These are phyloP conservation scores for Centrocercus urophasianus DNA, from an alignment of 2,113 vertebrate genomes.

Conservation along the genomic window DNA sequence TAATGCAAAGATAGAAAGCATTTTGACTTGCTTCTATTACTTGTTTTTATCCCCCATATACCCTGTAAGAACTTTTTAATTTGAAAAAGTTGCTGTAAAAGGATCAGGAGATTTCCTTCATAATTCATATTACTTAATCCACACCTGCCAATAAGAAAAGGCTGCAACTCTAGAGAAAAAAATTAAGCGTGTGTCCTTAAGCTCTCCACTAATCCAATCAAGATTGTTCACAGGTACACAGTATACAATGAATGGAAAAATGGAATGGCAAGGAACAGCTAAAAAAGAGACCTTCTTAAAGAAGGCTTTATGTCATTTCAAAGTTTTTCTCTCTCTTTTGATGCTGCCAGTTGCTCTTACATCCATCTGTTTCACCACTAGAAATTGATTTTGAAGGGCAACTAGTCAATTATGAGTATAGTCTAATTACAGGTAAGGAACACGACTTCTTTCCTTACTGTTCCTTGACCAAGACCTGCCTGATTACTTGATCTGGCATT, in stretches of 20 bases:
- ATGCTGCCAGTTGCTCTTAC: not conserved
- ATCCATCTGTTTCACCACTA: not conserved
- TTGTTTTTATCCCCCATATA: not conserved
- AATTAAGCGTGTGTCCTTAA: not conserved
- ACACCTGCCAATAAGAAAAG: not conserved
- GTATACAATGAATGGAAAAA: not conserved
- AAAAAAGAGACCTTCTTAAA: not conserved
- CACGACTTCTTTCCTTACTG: not conserved
- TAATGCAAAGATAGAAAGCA: not conserved
- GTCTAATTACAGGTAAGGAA: not conserved
- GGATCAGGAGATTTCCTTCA: not conserved
- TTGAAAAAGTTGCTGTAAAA: not conserved
- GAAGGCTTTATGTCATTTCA: not conserved
- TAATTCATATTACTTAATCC: constrained; percentile 17
- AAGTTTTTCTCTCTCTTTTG: not conserved
- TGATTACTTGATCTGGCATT: not conserved
- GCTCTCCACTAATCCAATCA: not conserved
- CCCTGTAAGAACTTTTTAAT: constrained; percentile 13
- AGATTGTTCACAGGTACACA: not conserved
- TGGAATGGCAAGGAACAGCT: not conserved
- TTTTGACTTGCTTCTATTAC: not conserved
- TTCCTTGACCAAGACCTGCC: not conserved
- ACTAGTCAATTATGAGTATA: not conserved
- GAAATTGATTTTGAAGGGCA: not conserved
- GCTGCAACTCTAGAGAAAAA: not conserved